Conservation (phyloP, 2,888 invertebrate genomes). For the Nebria salina region DNA sequence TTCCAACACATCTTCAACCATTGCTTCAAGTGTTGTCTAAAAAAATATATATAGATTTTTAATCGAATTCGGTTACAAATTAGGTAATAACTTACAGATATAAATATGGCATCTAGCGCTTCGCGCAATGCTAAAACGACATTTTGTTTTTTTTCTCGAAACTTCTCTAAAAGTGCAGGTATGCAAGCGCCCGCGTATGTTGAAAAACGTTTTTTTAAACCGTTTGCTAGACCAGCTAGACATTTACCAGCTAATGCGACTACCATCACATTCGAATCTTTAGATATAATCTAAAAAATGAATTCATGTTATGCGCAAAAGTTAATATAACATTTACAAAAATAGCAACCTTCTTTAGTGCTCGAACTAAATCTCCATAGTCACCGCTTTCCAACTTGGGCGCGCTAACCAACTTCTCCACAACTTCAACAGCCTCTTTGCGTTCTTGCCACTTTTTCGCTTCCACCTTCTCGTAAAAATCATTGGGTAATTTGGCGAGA, state of each 20-base stretch:
- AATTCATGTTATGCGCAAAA: background rate
- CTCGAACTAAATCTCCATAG: conserved; percentile 88
- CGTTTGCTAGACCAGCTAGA: conserved; percentile 82
- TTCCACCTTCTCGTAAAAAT: conserved; percentile 94
- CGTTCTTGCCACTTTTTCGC: conserved; percentile 97
- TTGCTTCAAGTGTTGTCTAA: conserved; percentile 83
- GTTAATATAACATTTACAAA: conserved; percentile 16
- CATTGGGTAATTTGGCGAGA: conserved; percentile 90
- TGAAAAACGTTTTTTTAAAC: conserved; percentile 87
- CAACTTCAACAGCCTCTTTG: conserved; percentile 87
- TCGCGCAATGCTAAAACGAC: conserved; percentile 89
- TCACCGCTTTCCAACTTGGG: conserved; percentile 92
- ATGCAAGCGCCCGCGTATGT: conserved; percentile 83
- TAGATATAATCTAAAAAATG: conserved; percentile 58
- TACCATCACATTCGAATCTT: conserved; percentile 95
- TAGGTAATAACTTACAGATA: conserved; percentile 68
- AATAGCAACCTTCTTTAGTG: conserved; percentile 82
- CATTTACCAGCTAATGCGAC: conserved; percentile 89
- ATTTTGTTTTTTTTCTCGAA: conserved; percentile 94
- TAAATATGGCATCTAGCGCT: conserved; percentile 89
- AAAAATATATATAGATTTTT: conserved; percentile 46
- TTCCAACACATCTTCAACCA: conserved; percentile 86
- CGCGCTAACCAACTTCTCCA: conserved; percentile 80
- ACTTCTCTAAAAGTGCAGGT: conserved; percentile 88
- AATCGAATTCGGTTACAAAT: conserved; percentile 5